Base-by-base conservation (phyloP, 2,797 vertebrate genomes). In the Pipistrellus kuhlii region DNA sequence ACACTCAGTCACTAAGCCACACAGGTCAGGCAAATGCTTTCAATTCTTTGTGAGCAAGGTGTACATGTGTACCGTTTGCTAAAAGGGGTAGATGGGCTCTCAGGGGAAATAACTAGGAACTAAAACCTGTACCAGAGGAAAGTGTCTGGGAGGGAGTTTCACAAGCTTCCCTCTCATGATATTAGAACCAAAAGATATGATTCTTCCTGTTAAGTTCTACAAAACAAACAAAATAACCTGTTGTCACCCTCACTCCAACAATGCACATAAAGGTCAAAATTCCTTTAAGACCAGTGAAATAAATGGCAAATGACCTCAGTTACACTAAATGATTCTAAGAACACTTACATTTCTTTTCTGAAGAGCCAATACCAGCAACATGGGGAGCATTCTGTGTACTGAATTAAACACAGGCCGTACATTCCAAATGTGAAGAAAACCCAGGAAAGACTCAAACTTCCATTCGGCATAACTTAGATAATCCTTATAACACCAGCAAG, bases 201-300 rank as follows among this genome's bases (percentile, higher is more conserved):
- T 88, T 92, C 91, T 62, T 96, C n/a, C 62, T 69, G 64, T 27
- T 85, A 87, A 91, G 25, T 80, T 90, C 72, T 55, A 72, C 64
- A 91, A 90, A 72, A 86, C 77, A 91, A 95, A 94, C 71, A 95
- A 90, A 95, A 90, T 23, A 88, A 85, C 55, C 48, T 75, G 15
- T 38, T 94, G 81, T 71, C 81, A 80, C 4, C 21, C 32, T 92
- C 83, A 69, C 71, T 92, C 84, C 44, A 59, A 80, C 85, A 93
- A 92, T n/a, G 25, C 25, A 69, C 57, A 85, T 0, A 94, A 86
- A 86, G 77, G n/a, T 78, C 81, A 82, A 83, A 96, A 95, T 87
- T 64, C 68, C 76, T 88, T 96, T 78, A 94, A 90, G 59, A 64
- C 6, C 68, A 94, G 72, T 62, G 55, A 93, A 77, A 90, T 73